A percentile compares a stretch with the other conserved stretches of the same genome.
Evolutionary conservation across 1,140 invertebrate genomes (phyloP).

Genomic region (Augochlora pura): DNA sequence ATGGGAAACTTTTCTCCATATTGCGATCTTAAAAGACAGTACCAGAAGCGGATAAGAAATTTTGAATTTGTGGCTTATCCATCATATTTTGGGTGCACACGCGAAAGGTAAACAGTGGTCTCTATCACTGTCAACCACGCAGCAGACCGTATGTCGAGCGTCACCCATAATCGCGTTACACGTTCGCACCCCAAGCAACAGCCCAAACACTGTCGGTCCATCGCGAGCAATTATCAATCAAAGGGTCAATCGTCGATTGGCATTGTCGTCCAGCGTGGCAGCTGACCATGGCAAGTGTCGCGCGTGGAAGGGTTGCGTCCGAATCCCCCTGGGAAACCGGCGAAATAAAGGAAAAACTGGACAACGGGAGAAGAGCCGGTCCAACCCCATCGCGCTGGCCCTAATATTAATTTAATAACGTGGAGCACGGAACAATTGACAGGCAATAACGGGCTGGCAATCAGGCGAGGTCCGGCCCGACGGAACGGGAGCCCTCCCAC

Average conservation of each 20-base stretch:
- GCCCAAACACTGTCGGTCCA: not conserved
- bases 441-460: slow-evolving; percentile 78
- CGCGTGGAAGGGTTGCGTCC: slow-evolving; percentile 38
- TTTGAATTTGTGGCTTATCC: too few relatives aligned
- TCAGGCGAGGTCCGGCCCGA: slow-evolving; percentile 67
- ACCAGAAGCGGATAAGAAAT: too few relatives aligned
- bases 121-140: too few relatives aligned
- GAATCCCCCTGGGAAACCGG: slow-evolving; percentile 71
- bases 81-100: too few relatives aligned
- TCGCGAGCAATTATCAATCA: slow-evolving; percentile 24
- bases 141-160: not conserved
- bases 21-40: too few relatives aligned
- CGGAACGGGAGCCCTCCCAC: slow-evolving; percentile 67
- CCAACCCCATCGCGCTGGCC: slow-evolving; percentile 49
- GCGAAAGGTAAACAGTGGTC: too few relatives aligned
- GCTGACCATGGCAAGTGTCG: slow-evolving; percentile 24
- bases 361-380: slow-evolving; percentile 34
- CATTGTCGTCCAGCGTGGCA: slow-evolving; percentile 7
- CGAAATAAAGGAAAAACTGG: slow-evolving; percentile 71
- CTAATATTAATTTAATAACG: slow-evolving; percentile 80
- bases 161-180: not conserved
- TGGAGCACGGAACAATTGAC: slow-evolving; percentile 76
- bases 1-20: too few relatives aligned
- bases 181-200: not conserved
- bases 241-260: slow-evolving; percentile 29